Conservation (phyloP, 2,888 invertebrate genomes). For the Tricholauxania praeusta region DNA sequence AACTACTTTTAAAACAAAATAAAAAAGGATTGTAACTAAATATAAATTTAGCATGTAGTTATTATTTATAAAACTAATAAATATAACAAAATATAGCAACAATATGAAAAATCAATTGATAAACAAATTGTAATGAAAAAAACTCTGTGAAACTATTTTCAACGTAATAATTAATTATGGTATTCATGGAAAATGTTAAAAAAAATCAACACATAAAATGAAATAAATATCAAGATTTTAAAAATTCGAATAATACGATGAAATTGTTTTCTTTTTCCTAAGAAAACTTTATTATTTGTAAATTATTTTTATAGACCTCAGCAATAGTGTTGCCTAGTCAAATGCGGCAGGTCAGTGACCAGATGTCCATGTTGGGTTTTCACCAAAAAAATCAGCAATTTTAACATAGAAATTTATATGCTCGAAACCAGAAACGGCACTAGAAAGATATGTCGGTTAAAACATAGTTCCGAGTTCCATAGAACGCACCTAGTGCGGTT, state of each 20-base stretch:
- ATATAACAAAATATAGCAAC: conserved; percentile 26
- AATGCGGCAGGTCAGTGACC: too few species aligned
- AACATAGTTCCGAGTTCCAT: too few species aligned
- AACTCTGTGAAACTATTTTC: conserved; percentile 48
- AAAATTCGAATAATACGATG: conserved; percentile 7
- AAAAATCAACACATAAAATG: conserved; percentile 51
- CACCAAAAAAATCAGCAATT: too few species aligned
- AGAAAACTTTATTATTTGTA: too few species aligned
- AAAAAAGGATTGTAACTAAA: conserved; percentile 27
- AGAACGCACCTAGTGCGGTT: too few species aligned
- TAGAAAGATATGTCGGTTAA: too few species aligned
- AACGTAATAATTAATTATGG: conserved; percentile 63
- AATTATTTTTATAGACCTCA: too few species aligned
- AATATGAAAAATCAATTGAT: conserved; percentile 41
- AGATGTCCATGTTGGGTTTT: too few species aligned
- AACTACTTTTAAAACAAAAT: conserved; percentile 6
- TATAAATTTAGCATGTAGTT: conserved; percentile 31
- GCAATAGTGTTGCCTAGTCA: too few species aligned
- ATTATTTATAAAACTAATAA: conserved; percentile 25
- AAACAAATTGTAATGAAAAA: conserved; percentile 46
- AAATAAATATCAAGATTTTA: conserved; percentile 40
- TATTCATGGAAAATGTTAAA: conserved; percentile 66
- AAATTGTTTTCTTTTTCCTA: too few species aligned
- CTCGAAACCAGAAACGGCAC: too few species aligned
- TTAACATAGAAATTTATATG: too few species aligned